Base-by-base conservation (phyloP, 1,140 invertebrate species). In the Trichomalopsis sarcophagae region DNA sequence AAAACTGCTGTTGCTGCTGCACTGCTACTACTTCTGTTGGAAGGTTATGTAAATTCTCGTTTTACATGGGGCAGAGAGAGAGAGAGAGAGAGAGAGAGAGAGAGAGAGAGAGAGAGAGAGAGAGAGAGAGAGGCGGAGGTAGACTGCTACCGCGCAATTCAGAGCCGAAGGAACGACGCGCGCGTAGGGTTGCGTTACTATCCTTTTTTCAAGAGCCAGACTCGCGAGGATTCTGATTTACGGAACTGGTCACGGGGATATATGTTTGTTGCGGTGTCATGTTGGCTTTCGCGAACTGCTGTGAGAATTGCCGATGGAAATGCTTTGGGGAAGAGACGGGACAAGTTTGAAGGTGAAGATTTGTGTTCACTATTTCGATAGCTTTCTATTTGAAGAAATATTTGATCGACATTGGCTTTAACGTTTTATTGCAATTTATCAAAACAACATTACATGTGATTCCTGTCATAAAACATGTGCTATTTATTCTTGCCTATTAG, bases 11-110 rank as follows among this genome's bases (percentile, higher is more conserved):
- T 0, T 62, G 55, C 17, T 50, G 47, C 47, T 50, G 14, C 14
- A 17, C 2, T 50, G 17, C 55, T 62, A 6, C 87, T 86, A 82
- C 86, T 71, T 71, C 86, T 73, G 82, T 69, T 50, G 74, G 75
- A 85, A 75, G 84, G 14, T 82, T 90, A 91, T 91, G 90, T 90
- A 91, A 91, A 91, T 91, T 89, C 87, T 80, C 73, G 79, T 69
- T 87, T 88, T 87, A 88, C 89, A 86, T 55, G 82, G 36, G 50
- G 77, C 62, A 13, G 47, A 21, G 75, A 82, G 75, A 86, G 87
- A 84, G 21, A n/a, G n/a, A n/a, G n/a, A n/a, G n/a, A n/a, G n/a
- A n/a, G n/a, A n/a, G n/a, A n/a, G n/a, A n/a, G n/a, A n/a, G n/a
- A n/a, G n/a, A n/a, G n/a, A n/a, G n/a, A n/a, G n/a, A n/a, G n/a